These are phyloP conservation scores for Hippocampus zosterae DNA, from an alignment of 2,113 vertebrate species.

Conservation along the genomic window DNA sequence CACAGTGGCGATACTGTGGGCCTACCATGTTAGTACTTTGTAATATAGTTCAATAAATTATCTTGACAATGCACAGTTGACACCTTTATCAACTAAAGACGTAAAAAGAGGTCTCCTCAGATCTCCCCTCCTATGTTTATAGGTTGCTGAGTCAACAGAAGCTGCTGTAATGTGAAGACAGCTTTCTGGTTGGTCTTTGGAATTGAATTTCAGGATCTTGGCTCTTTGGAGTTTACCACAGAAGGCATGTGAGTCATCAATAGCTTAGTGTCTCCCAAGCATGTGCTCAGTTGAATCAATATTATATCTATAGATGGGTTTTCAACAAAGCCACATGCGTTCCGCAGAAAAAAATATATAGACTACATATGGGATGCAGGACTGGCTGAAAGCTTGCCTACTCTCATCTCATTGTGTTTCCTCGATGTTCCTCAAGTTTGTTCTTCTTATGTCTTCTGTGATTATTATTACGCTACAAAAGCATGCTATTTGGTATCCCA, in stretches of 20 bases:
- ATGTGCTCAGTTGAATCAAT: background rate
- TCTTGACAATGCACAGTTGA: conserved; percentile 15
- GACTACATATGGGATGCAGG: conserved; percentile 54
- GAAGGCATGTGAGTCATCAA: conserved; percentile 48
- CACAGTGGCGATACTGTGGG: background rate
- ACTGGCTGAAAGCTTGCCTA: conserved; percentile 34
- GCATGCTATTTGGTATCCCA: too few relatives aligned
- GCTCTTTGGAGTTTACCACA: conserved; percentile 43
- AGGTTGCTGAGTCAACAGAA: conserved; percentile 57
- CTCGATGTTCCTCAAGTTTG: conserved; percentile 25
- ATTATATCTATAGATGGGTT: background rate
- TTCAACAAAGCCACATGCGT: background rate
- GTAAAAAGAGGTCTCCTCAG: conserved; percentile 7
- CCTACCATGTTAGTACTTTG: background rate
- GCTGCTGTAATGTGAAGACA: conserved; percentile 45
- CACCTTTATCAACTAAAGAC: conserved; percentile 26
- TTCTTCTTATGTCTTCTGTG: conserved; percentile 11
- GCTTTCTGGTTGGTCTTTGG: conserved; percentile 47
- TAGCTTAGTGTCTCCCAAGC: conserved; percentile 22
- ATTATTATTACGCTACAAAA: conserved; percentile 31
- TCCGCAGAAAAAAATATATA: conserved; percentile 19
- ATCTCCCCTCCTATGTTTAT: conserved; percentile 58
- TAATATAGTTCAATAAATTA: conserved; percentile 14
- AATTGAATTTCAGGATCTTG: conserved; percentile 55
- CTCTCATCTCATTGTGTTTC: conserved; percentile 21